phyloP scores from a whole-genome alignment of 2,888 invertebrate species.

The Lomographa bimaculata region DNA sequence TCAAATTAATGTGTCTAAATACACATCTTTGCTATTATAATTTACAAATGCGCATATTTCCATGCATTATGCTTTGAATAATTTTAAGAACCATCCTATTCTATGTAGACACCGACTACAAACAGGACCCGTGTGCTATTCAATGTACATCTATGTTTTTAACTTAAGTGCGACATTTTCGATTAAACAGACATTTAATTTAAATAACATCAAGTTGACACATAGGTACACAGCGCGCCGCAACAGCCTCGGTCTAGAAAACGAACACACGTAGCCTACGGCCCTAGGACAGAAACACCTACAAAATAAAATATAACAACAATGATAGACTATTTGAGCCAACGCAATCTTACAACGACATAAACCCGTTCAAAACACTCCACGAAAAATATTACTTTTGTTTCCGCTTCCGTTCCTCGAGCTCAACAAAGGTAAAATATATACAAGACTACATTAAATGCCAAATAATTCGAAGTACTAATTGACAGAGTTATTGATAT shows the following conservation, averaged over 20 bases:
- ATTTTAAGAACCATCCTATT: constrained; percentile 29
- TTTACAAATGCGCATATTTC: too few relatives aligned
- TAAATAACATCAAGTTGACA: constrained; percentile 48
- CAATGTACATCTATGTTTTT: constrained; percentile 47
- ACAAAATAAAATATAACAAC: constrained; percentile 14
- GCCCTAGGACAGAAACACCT: constrained; percentile 1
- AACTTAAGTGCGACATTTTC: constrained; percentile 47
- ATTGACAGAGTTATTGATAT: constrained; percentile 42
- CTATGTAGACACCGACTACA: constrained; percentile 35
- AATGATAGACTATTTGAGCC: constrained; percentile 20
- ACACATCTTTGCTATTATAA: too few relatives aligned
- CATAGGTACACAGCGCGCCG: constrained; percentile 49
- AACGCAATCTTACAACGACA: constrained; percentile 1
- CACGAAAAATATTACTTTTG: constrained; percentile 1
- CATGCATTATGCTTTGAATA: too few relatives aligned
- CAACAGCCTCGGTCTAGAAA: constrained; percentile 60
- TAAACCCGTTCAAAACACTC: constrained; percentile 2
- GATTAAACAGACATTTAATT: constrained; percentile 44
- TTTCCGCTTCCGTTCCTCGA: not conserved
- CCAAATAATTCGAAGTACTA: constrained; percentile 45
- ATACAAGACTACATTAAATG: constrained; percentile 25
- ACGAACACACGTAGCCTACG: constrained; percentile 7
- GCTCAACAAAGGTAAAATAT: constrained; percentile 14
- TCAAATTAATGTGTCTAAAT: too few relatives aligned
- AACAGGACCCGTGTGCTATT: constrained; percentile 59